Conservation (phyloP, 2,888 invertebrate species). For the Seladonia tumulorum region DNA sequence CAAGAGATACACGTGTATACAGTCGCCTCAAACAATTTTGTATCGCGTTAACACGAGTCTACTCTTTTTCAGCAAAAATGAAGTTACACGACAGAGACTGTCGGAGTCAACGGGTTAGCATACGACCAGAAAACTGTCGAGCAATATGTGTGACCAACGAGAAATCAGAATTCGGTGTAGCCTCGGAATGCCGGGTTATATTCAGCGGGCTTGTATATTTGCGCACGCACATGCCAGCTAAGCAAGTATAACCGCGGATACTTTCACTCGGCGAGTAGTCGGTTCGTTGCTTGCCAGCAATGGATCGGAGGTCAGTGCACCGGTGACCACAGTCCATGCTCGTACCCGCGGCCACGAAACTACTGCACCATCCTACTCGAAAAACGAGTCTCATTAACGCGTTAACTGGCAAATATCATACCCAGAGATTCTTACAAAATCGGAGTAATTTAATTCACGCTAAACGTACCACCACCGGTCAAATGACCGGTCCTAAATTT, state of each 20-base stretch:
- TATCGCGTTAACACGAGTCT: too few relatives aligned
- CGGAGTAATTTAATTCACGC: too few relatives aligned
- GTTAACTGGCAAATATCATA: too few relatives aligned
- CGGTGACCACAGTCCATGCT: constrained; percentile 72
- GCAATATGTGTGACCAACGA: constrained; percentile 30
- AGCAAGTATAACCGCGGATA: constrained; percentile 70
- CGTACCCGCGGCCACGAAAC: constrained; percentile 63
- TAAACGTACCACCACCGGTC: too few relatives aligned
- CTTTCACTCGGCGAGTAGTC: constrained; percentile 79
- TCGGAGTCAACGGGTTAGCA: background rate
- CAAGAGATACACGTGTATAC: too few relatives aligned
- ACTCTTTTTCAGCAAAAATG: background rate
- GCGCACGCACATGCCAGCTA: constrained; percentile 59
- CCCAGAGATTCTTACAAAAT: too few relatives aligned
- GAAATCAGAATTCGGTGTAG: constrained; percentile 60
- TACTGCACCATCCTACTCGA: constrained; percentile 51
- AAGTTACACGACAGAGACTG: background rate
- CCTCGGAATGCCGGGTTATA: constrained; percentile 53
- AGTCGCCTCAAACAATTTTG: too few relatives aligned
- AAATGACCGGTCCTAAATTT: too few relatives aligned
- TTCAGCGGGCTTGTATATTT: constrained; percentile 53
- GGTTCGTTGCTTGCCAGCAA: constrained; percentile 75
- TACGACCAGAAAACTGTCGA: background rate
- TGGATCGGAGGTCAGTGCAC: constrained; percentile 82
- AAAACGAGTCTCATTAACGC: constrained; percentile 42